Conservation (phyloP, 2,113 vertebrate species). For the Calyptommatus sinebrachiatus region DNA sequence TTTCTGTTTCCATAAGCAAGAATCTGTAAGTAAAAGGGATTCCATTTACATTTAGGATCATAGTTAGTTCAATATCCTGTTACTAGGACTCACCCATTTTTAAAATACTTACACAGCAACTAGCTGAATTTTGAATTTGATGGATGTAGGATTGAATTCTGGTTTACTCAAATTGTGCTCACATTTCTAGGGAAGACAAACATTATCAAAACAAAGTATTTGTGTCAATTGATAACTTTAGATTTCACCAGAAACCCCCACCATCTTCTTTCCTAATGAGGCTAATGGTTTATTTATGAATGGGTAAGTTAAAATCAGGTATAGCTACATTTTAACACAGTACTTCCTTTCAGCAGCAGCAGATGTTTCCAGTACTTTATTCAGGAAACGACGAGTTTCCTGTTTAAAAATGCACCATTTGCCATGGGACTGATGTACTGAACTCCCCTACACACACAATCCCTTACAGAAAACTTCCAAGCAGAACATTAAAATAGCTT, state of each 20-base stretch:
- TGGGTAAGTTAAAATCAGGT: neutral
- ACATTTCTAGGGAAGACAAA: slow-evolving; percentile 83
- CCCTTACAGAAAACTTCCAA: no score
- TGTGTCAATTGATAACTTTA: neutral
- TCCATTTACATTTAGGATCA: no score
- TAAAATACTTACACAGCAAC: slow-evolving; percentile 92
- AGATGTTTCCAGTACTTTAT: no score
- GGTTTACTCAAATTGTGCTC: slow-evolving; percentile 99
- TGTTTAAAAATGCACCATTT: no score
- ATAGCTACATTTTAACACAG: neutral
- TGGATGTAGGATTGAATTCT: slow-evolving; percentile 98
- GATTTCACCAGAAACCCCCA: neutral
- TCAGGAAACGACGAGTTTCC: no score
- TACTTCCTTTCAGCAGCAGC: no score
- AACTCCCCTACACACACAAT: no score
- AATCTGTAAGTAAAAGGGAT: neutral
- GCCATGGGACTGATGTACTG: no score
- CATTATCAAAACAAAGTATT: slow-evolving; percentile 17
- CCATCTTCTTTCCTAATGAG: neutral
- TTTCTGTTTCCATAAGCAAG: neutral
- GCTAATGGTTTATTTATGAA: neutral
- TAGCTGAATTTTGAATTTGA: slow-evolving; percentile 99
- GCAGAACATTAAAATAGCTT: no score
- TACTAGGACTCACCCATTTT: rapidly evolving
- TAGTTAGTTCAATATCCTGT: neutral